Evolutionary conservation across 2,888 invertebrate genomes (phyloP), one percentile per base, ranked within the genome.

Genomic region (Crossocerus cetratus): DNA sequence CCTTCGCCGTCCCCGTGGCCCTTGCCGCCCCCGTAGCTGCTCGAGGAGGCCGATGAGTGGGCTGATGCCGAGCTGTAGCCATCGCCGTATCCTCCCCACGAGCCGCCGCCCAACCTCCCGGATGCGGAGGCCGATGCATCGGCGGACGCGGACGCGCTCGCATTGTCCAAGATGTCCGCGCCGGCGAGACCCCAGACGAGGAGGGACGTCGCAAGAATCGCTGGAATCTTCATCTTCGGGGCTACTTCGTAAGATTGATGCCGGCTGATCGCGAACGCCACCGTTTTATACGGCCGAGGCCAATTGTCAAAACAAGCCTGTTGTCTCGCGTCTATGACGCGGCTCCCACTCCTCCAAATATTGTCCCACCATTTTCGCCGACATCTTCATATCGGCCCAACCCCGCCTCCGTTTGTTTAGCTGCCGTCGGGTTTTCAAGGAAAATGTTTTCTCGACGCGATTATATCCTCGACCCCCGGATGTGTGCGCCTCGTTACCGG

Each of bases 181-280:
- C 18, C 45, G n/a, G 60, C 71, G 55, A 74, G 54, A 64, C 74
- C 69, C 76, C 70, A 73, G 43, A 63, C 32, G 18, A 78, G 69
- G 57, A 76, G 69, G 60, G 65, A 71, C 54, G 71, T 64, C 64
- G 66, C 69, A 49, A 78, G 58, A 64, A 74, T 67, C 65, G 76
- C 66, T 76, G 76, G 74, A 74, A 74, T 74, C 77, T 78, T 78
- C 77, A 78, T 78, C 76, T 78, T 78, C 65, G 64, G 53, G 61
- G 67, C 65, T 60, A 60, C 71, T 76, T 76, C 71, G 77, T 70
- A 58, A 67, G 69, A 78, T 76, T 78, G 77, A 76, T 78, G 74
- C 60, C 65, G 22, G 22, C 16, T 22, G 4, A 16, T 22, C 44
- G 32, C 0, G n/a, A 16, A 21, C 1, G 4, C 45, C 16, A 13